Evolutionary conservation across 2,113 vertebrate species (phyloP).

Genomic region (Tragelaphus strepsiceros): DNA sequence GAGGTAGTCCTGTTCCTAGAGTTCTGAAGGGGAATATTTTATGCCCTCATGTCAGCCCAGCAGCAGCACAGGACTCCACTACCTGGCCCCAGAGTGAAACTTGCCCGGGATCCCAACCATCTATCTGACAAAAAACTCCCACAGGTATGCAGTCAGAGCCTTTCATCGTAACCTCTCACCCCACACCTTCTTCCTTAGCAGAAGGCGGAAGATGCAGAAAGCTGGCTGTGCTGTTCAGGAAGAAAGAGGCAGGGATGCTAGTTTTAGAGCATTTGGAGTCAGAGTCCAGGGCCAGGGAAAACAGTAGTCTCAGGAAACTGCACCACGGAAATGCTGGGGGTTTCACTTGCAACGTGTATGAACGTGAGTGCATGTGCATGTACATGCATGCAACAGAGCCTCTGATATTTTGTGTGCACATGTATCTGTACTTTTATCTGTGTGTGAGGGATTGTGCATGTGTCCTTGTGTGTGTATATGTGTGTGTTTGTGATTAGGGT

Average conservation of each 20-base stretch:
- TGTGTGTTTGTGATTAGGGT: background rate
- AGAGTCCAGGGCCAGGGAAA: background rate
- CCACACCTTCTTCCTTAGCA: background rate
- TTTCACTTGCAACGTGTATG: background rate
- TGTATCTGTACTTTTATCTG: background rate
- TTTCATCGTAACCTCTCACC: background rate
- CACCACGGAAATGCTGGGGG: background rate
- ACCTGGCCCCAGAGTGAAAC: background rate
- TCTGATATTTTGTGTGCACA: background rate
- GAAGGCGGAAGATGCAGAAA: background rate
- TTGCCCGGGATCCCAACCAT: background rate
- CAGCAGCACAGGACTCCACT: background rate
- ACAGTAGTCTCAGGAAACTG: background rate
- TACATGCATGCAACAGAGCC: accelerated
- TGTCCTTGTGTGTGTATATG: background rate
- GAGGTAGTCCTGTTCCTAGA: background rate
- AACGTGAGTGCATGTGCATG: accelerated
- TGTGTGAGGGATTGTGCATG: background rate
- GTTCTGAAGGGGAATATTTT: background rate
- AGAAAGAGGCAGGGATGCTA: too few species aligned
- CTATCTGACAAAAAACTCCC: background rate
- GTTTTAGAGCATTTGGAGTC: background rate
- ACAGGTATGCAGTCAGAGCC: background rate
- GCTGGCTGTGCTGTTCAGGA: background rate
- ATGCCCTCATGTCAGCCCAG: background rate